Base-by-base conservation (phyloP, 2,113 vertebrate species). In the Aptenodytes patagonicus region DNA sequence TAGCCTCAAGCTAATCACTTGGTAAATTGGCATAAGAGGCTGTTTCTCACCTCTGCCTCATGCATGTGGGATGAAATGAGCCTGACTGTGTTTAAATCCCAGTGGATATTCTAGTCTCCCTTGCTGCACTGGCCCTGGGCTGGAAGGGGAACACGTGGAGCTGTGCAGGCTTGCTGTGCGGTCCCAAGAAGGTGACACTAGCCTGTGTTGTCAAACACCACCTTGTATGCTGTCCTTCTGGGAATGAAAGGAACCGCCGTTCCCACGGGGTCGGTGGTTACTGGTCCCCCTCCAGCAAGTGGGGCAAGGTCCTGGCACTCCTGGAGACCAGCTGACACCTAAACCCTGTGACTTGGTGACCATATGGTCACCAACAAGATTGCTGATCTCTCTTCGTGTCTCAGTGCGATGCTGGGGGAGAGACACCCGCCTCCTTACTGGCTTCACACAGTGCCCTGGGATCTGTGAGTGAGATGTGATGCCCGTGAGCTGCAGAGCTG, bases 1-100 rank as follows among this genome's bases (percentile, higher is more conserved):
- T 32, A 83, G 78, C 90, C 93, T 96, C 66, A 54, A 95, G 85
- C 32, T 84, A 91, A 92, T 95, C 2, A 5, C 72, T 89, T 78
- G 72, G 47, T 90, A 86, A 95, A 93, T 82, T 77, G 85, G 78
- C 7, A 14, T 66, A 76, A 95, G 62, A 94, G 46, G 70, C 28
- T 70, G 46, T 54, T 73, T 93, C 88, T 85, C 40, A 68, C 71
- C 46, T 89, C 72, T 88, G 73, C 54, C 19, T 76, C 20, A 12
- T 64, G 42, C 15, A 17, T 25, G 32, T 57, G 52, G 57, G 57
- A 47, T 3, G 9, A 65, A 88, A 92, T 8, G 20, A 89, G 17
- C 47, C 57, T 65, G 60, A 1, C 24, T 76, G 28, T 78, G 17
- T 70, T 64, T 65, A 80, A 79, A 70, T 76, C 28, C 73, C 70